phyloP scores from a whole-genome alignment of 2,113 vertebrate species.

The Ctenomys sociabilis region DNA sequence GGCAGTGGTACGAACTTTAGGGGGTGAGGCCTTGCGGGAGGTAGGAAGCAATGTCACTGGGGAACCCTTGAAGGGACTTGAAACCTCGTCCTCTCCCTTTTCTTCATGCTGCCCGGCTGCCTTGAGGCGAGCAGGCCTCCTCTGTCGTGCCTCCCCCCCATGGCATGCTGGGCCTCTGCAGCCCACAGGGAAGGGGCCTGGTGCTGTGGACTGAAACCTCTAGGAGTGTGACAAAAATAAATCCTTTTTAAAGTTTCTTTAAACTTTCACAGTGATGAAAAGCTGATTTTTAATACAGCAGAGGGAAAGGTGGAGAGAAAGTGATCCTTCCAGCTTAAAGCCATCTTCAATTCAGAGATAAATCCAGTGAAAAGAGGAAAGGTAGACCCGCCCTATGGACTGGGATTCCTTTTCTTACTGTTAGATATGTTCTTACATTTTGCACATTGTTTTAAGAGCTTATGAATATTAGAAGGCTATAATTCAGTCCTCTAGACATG shows the following conservation, averaged over 20 bases:
- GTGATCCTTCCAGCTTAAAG: background rate
- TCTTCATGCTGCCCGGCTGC: background rate
- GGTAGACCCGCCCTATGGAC: too few relatives aligned
- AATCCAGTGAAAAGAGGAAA: background rate
- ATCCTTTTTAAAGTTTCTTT: too few relatives aligned
- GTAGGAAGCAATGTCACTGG: background rate
- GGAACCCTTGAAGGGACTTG: background rate
- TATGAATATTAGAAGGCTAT: background rate
- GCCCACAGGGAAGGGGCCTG: background rate
- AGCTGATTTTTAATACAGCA: too few relatives aligned
- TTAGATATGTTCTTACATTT: background rate
- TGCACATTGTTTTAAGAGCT: background rate
- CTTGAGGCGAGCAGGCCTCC: background rate
- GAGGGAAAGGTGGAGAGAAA: background rate
- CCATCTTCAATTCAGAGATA: background rate
- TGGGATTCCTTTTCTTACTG: background rate
- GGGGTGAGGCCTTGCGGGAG: background rate
- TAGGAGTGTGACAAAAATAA: too few relatives aligned
- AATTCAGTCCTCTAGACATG: background rate
- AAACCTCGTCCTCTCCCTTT: background rate
- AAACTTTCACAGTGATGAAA: too few relatives aligned
- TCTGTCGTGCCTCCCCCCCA: rapidly evolving
- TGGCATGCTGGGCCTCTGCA: background rate
- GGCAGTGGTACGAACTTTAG: background rate
- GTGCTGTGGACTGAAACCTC: background rate